These are phyloP conservation scores for Gorsachius goisagi DNA, from an alignment of 2,113 vertebrate species.

Conservation along the genomic window DNA sequence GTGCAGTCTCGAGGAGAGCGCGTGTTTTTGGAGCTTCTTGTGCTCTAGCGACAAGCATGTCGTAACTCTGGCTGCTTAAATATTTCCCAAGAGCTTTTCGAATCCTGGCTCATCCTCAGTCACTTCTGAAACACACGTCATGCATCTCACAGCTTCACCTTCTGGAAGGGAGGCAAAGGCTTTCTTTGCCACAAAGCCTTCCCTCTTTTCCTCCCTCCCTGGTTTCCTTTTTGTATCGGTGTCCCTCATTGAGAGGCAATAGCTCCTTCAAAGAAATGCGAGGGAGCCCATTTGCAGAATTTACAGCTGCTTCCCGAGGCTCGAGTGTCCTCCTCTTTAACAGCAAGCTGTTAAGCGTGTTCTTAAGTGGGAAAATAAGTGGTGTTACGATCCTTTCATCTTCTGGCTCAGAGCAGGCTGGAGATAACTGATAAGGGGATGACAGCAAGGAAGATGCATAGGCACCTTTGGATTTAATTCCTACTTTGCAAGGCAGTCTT, in stretches of 20 bases:
- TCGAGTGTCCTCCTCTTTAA: neutral
- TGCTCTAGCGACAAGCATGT: neutral
- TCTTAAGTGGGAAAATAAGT: slow-evolving; percentile 58
- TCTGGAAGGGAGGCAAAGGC: neutral
- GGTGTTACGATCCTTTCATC: slow-evolving; percentile 45
- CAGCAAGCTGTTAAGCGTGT: slow-evolving; percentile 34
- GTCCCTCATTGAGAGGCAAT: neutral
- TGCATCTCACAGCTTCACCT: neutral
- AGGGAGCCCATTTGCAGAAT: slow-evolving; percentile 24
- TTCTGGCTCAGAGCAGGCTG: slow-evolving; percentile 31
- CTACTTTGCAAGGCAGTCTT: slow-evolving; percentile 35
- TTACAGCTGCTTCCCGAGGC: slow-evolving; percentile 24
- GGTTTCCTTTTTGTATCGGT: neutral
- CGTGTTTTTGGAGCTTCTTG: neutral
- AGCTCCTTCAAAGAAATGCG: slow-evolving; percentile 5
- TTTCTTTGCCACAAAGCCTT: neutral
- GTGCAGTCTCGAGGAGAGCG: neutral
- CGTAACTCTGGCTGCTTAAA: neutral
- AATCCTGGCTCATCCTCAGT: neutral
- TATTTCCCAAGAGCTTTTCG: neutral
- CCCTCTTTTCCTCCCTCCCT: neutral
- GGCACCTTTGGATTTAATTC: slow-evolving; percentile 58
- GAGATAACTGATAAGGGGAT: slow-evolving; percentile 47
- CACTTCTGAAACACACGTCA: neutral
- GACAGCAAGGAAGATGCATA: slow-evolving; percentile 7